Evolutionary conservation across 2,113 vertebrate genomes (phyloP), one percentile per base, ranked within the genome.

Genomic region (Pycnonotus jocosus): DNA sequence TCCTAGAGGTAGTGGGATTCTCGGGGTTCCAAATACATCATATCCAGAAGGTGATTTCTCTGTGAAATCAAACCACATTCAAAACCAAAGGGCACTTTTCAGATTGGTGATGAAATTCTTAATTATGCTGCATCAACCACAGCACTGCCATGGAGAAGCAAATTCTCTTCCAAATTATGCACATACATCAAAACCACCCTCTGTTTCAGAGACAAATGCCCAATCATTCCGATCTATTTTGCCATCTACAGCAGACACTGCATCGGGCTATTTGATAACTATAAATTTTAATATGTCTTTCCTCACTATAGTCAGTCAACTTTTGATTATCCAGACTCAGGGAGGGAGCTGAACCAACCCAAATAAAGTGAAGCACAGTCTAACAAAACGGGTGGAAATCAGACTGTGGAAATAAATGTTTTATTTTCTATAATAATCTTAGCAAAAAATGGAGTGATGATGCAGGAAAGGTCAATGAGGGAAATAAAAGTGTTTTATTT

Each of bases 151-250:
- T 68, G 92, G 61, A 95, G 80, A 92, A 88, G 90, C 80, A 88
- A 92, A 95, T 93, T 88, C 82, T 68, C 86, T 84, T 47, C 22
- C 85, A 93, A 94, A 96, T 95, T 77, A 92, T 94, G 92, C 76
- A 94, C 93, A 96, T 95, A 94, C 64, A 96, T 96, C 90, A 97
- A 94, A 95, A 62, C 54, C 94, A 93, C 92, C 92, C 88, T 96
- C 85, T 92, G 92, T 81, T 96, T 94, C 91, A 71, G 76, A 93
- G 90, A 93, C 80, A 96, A 93, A 96, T 95, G 83, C 80, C 94
- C 72, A 93, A 94, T 96, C 94, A 94, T 90, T 95, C 90, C 3
- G 0, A 92, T 94, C 90, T 76, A 88, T 93, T 95, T 95, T 95
- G 79, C 92, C 80, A 88, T 94, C 80, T 79, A 81, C 80, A 94